Base-by-base conservation (phyloP, 2,113 vertebrate species). In the Thunnus maccoyii region DNA sequence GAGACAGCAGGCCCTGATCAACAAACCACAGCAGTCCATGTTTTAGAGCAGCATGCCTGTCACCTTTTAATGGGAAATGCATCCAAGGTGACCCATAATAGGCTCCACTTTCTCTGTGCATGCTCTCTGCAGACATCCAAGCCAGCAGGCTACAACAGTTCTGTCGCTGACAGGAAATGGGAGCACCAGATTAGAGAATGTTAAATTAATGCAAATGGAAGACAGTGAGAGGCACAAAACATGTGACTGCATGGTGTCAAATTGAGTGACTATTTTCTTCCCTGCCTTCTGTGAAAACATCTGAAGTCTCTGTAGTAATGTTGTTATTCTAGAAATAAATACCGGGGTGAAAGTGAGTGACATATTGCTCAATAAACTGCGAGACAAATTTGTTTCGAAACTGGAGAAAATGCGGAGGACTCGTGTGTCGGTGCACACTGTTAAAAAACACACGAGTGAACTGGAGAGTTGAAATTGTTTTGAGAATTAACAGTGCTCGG, bases 161-260 rank as follows among this genome's bases (percentile, higher is more conserved):
- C 71, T 76, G 75, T 66, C 14, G 58, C 77, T 86, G 88, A 88
- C 84, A 87, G 90, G 78, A 91, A 93, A 90, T 84, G 50, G 80
- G 77, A 86, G 71, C n/a, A 30, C 63, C 83, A 91, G 93, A 92
- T 93, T 91, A 89, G 86, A 90, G 89, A 85, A 89, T 88, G 93
- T 93, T 89, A 92, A 92, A 94, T 94, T 88, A 94, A 94, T 92
- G 92, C 91, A 89, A 88, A 90, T 89, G 86, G 85, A 79, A 88
- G 88, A 90, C 89, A 81, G 88, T 61, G 86, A 92, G 89, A 88
- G 77, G 73, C 84, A 84, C 73, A 78, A 84, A 76, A 88, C 65
- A 90, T 86, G 87, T 88, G 88, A 88, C 88, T 84, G 80, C 82
- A 63, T 86, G 89, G 77, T 90, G 90, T 92, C 91, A 91, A 79